phyloP scores from a whole-genome alignment of 2,888 invertebrate species.

The Dryomyza anilis region DNA sequence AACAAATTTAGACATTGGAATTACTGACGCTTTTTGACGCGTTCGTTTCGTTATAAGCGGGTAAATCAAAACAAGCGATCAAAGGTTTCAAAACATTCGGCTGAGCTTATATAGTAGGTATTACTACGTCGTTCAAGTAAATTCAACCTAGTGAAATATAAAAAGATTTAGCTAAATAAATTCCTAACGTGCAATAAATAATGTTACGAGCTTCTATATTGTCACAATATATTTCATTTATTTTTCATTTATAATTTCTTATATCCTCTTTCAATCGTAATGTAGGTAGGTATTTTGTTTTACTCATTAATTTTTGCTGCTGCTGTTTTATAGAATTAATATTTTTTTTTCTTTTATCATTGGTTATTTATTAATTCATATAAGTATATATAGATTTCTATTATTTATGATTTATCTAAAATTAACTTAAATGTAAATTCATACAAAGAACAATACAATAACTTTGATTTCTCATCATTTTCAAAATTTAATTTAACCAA shows the following conservation, averaged over 20 bases:
- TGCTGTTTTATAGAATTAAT: conserved; percentile 34
- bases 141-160: no score
- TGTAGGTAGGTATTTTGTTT: no score
- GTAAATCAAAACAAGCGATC: no score
- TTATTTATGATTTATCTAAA: conserved; percentile 27
- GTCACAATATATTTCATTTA: conserved; percentile 16
- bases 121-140: no score
- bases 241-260: conserved; percentile 2
- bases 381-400: conserved; percentile 34
- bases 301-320: conserved; percentile 32
- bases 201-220: no score
- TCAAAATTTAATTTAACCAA: conserved; percentile 21
- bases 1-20: no score
- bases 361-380: conserved; percentile 28
- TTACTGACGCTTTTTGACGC: no score
- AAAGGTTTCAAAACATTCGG: no score
- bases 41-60: no score
- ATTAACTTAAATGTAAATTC: conserved; percentile 31
- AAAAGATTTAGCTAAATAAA: no score
- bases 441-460: conserved; percentile 31
- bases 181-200: no score
- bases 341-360: conserved; percentile 29
- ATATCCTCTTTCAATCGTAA: background rate
- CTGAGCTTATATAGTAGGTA: no score
- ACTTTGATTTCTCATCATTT: conserved; percentile 31